Base-by-base conservation (phyloP, 2,113 vertebrate species). In the Eulemur rufifrons region DNA sequence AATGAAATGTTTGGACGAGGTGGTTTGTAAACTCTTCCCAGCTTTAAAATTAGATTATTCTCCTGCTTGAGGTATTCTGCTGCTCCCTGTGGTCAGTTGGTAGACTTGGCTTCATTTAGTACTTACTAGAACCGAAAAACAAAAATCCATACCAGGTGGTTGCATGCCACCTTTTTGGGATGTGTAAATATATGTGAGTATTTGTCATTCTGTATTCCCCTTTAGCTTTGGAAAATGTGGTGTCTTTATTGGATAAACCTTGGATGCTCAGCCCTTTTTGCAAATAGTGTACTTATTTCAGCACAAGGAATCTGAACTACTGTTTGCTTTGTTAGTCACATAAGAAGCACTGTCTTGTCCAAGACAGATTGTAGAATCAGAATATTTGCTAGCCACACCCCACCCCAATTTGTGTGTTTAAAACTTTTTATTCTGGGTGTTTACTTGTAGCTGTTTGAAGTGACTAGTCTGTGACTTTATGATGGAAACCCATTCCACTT, bases 331-430 rank as follows among this genome's bases (percentile, higher is more conserved):
- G 97, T 97, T 98, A 86, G 97, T 98, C 98, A 98, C 91, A 95
- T 97, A 96, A 95, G 94, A 96, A 97, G 93, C 87, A 80, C 95
- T 96, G 97, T 98, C 95, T 97, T 97, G 61, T 82, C 77, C 98
- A 97, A 91, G 97, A 76, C 81, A 97, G 92, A 98, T 97, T 98
- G 98, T 98, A 98, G 89, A 97, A 94, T 97, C 97, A 94, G 92
- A 96, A 29, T 97, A 85, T 98, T 98, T 98, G 88, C 98, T 98
- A 94, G 97, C 96, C 89, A 97, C 93, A 97, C 97, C 97, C 88
- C 82, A 97, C 97, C 97, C 63, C 93, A 98, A 80, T 97, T 97
- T 98, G 90, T 98, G 97, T 98, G 96, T 98, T 98, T 98, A 96
- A 91, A 96, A 83, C 95, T 98, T 98, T 98, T 98, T 97, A 39